Evolutionary conservation across 2,797 vertebrate species (phyloP).

Genomic region (Astyanax mexicanus): DNA sequence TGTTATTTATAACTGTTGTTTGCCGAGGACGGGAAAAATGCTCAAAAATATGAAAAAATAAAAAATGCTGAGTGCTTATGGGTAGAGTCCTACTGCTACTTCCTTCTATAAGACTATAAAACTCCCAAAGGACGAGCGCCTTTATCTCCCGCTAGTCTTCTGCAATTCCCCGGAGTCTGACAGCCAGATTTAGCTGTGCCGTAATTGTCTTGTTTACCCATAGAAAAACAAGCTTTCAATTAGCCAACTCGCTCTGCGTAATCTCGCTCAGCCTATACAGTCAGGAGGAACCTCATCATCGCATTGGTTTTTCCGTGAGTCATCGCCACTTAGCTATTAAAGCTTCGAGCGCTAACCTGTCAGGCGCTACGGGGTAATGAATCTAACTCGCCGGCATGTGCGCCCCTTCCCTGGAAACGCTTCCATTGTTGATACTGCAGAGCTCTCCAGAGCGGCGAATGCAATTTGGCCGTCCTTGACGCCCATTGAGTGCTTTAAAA

Average conservation of each 20-base stretch:
- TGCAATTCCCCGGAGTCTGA: conserved; percentile 15
- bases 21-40: neutral
- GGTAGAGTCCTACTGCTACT: conserved; percentile 2
- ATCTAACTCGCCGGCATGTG: conserved; percentile 7
- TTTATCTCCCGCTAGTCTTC: conserved; percentile 19
- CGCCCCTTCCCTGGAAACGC: neutral
- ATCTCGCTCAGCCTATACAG: neutral
- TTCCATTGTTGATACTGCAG: neutral
- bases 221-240: conserved; percentile 31
- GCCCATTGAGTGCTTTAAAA: neutral
- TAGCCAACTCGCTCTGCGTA: conserved; percentile 27
- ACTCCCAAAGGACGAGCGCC: conserved; percentile 18
- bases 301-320: neutral
- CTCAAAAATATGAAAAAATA: neutral
- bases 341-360: neutral
- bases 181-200: conserved; percentile 8
- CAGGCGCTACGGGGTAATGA: neutral
- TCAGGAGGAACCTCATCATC: neutral
- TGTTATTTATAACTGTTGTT: conserved; percentile 7
- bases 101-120: neutral
- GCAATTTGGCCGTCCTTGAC: neutral
- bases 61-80: conserved; percentile 2
- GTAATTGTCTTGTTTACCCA: conserved; percentile 32
- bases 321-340: conserved; percentile 15
- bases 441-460: neutral